phyloP scores from a whole-genome alignment of 2,888 invertebrate genomes.

The Byasa hedistus region DNA sequence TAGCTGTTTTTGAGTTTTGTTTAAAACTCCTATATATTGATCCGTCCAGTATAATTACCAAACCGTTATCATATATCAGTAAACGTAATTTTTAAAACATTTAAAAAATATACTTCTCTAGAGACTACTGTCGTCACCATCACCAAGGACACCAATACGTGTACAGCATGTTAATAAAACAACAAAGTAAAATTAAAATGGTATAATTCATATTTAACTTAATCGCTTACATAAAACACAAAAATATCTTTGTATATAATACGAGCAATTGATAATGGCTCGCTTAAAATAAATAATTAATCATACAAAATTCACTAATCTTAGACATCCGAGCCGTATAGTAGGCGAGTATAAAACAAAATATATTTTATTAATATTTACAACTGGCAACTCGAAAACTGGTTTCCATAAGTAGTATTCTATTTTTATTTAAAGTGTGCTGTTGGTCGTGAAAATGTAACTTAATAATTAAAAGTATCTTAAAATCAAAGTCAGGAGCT shows the following conservation, averaged over 20 bases:
- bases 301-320: slow-evolving; percentile 24
- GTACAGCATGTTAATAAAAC: slow-evolving; percentile 27
- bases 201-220: slow-evolving; percentile 60
- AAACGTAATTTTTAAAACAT: too few species aligned
- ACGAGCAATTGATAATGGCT: slow-evolving; percentile 26
- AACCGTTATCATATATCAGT: too few species aligned
- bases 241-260: slow-evolving; percentile 37
- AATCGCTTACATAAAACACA: slow-evolving; percentile 39
- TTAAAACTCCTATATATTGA: too few species aligned
- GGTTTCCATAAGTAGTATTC: not conserved
- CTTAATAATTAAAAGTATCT: too few species aligned
- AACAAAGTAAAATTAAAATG: slow-evolving; percentile 59
- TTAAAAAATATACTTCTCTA: too few species aligned
- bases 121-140: too few species aligned
- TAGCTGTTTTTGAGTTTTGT: too few species aligned
- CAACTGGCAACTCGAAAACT: slow-evolving; percentile 12
- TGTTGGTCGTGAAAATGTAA: not conserved
- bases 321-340: slow-evolving; percentile 13
- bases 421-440: not conserved
- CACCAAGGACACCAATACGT: too few species aligned
- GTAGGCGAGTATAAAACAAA: slow-evolving; percentile 9
- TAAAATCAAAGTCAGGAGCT: too few species aligned
- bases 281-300: slow-evolving; percentile 29
- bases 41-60: too few species aligned
- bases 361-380: slow-evolving; percentile 9